Evolutionary conservation across 2,888 invertebrate species (phyloP).

Genomic region (Alsophila aescularia): DNA sequence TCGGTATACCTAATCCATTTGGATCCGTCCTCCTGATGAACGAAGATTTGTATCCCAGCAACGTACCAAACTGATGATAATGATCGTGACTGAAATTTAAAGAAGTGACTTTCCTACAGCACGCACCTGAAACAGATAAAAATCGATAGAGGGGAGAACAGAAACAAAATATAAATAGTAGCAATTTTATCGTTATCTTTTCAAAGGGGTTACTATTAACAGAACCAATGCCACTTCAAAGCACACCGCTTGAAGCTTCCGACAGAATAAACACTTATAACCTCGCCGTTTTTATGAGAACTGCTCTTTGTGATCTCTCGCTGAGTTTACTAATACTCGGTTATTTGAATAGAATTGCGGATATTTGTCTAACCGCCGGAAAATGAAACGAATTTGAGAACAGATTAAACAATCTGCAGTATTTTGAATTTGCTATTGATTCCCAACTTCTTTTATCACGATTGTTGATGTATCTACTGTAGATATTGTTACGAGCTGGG

Average conservation of each 20-base stretch:
- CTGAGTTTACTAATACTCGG: constrained; percentile 33
- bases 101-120: not conserved
- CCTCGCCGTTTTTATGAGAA: constrained; percentile 68
- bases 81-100: too few relatives aligned
- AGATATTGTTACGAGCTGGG: too few relatives aligned
- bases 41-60: too few relatives aligned
- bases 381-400: constrained; percentile 3
- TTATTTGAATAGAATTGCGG: constrained; percentile 21
- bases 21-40: too few relatives aligned
- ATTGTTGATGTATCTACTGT: too few relatives aligned
- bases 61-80: too few relatives aligned
- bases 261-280: constrained; percentile 76
- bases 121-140: constrained; percentile 22
- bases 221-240: constrained; percentile 80
- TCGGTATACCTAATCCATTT: too few relatives aligned
- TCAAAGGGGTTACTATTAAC: constrained; percentile 73
- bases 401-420: not conserved
- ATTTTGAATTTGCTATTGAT: too few relatives aligned
- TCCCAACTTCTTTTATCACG: too few relatives aligned
- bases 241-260: constrained; percentile 59
- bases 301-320: constrained; percentile 55
- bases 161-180: constrained; percentile 33
- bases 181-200: constrained; percentile 61
- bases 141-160: constrained; percentile 44
- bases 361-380: constrained; percentile 22